These are phyloP conservation scores for Eulemur albifrons DNA, from an alignment of 2,797 vertebrate genomes.

Conservation along the genomic window DNA sequence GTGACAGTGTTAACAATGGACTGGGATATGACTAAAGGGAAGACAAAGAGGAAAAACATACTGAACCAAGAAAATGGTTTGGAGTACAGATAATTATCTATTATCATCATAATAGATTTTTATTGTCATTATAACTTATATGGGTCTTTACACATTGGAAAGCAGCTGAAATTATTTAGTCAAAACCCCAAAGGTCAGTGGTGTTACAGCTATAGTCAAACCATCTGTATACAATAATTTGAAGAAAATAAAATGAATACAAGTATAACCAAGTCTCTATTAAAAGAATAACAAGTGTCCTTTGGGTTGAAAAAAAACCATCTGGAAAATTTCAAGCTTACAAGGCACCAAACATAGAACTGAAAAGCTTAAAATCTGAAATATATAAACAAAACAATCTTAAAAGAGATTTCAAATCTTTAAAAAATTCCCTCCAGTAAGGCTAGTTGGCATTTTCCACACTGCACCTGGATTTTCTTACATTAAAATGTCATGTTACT, in stretches of 20 bases:
- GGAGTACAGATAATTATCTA: neutral
- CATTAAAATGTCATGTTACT: slow-evolving; percentile 57
- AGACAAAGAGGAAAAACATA: slow-evolving; percentile 5
- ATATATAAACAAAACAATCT: slow-evolving; percentile 49
- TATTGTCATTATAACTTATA: neutral
- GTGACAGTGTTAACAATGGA: neutral
- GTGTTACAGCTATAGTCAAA: neutral
- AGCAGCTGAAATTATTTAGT: slow-evolving; percentile 38
- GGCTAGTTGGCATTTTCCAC: slow-evolving; percentile 38
- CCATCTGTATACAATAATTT: slow-evolving; percentile 20
- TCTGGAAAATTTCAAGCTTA: slow-evolving; percentile 61
- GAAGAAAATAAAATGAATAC: slow-evolving; percentile 35
- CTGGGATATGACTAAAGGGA: neutral
- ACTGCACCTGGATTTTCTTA: slow-evolving; percentile 62
- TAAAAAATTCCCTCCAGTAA: slow-evolving; percentile 24
- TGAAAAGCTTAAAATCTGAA: slow-evolving; percentile 53
- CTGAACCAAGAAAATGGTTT: neutral
- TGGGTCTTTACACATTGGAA: neutral
- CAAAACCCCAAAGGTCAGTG: neutral
- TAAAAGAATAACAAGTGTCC: slow-evolving; percentile 26
- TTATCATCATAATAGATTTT: too few relatives aligned
- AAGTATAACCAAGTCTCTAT: neutral
- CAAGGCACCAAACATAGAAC: neutral
- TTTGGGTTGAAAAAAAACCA: slow-evolving; percentile 41
- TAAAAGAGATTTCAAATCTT: slow-evolving; percentile 57